These are phyloP conservation scores for Cosmopolites sordidus DNA, from an alignment of 2,888 invertebrate species.

Conservation along the genomic window DNA sequence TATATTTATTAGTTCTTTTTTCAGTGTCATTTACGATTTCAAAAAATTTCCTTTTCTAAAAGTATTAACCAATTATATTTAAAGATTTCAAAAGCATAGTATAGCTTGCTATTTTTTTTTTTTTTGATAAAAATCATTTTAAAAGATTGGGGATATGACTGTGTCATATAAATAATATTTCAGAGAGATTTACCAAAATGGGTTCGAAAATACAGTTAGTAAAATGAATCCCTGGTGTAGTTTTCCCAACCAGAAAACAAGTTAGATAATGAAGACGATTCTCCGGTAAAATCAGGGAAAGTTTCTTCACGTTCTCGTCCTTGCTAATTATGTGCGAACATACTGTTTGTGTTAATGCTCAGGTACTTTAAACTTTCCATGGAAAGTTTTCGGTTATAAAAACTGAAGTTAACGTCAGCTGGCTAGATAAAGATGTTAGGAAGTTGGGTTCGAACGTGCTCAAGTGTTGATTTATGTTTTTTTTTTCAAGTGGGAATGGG, in stretches of 20 bases:
- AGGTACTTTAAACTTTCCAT: constrained; percentile 23
- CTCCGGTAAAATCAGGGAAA: constrained; percentile 5
- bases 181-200: too few species aligned
- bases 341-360: constrained; percentile 26
- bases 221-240: background rate
- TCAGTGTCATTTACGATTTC: too few species aligned
- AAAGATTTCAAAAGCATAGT: too few species aligned
- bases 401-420: constrained; percentile 22
- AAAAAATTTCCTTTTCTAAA: too few species aligned
- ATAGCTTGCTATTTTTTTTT: too few species aligned
- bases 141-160: too few species aligned
- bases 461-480: constrained; percentile 22
- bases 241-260: background rate
- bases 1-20: too few species aligned
- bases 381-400: constrained; percentile 18
- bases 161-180: too few species aligned
- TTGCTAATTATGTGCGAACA: constrained; percentile 26
- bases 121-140: too few species aligned
- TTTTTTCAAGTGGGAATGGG: constrained; percentile 14
- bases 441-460: constrained; percentile 13
- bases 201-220: background rate
- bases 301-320: constrained; percentile 4
- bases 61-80: too few species aligned
- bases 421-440: constrained; percentile 21
- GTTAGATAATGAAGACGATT: background rate